Conservation (phyloP, 2,888 invertebrate genomes). For the Synanthedon formicaeformis region DNA sequence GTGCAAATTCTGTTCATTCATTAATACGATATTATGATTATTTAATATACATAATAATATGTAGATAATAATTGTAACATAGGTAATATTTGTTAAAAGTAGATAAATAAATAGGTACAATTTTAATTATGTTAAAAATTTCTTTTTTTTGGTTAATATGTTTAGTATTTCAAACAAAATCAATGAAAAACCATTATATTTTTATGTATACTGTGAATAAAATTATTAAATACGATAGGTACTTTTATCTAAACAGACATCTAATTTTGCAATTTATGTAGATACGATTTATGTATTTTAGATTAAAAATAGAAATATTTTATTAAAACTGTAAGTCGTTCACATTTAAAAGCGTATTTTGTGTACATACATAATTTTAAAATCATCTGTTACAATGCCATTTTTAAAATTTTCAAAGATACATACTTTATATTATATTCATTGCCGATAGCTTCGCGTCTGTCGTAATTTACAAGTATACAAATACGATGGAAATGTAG, state of each 20-base stretch:
- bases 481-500: conserved; percentile 36
- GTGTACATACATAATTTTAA: conserved; percentile 22
- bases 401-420: too few relatives aligned
- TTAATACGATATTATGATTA: background rate
- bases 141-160: conserved; percentile 11
- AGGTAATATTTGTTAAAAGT: background rate
- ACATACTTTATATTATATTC: background rate
- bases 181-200: background rate
- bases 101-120: conserved; percentile 11
- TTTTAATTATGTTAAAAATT: conserved; percentile 19
- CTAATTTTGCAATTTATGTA: conserved; percentile 8
- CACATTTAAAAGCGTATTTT: conserved; percentile 40
- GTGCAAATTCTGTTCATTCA: conserved; percentile 33
- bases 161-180: background rate
- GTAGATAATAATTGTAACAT: background rate
- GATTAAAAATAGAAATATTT: conserved; percentile 14
- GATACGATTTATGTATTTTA: conserved; percentile 9
- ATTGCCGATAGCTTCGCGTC: conserved; percentile 13
- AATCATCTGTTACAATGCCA: conserved; percentile 19
- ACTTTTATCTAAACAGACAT: too few relatives aligned
- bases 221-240: conserved; percentile 7
- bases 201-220: conserved; percentile 12
- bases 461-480: conserved; percentile 32
- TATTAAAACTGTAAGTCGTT: conserved; percentile 7
- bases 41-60: too few relatives aligned